A percentile compares a stretch with the other conserved stretches of the same genome.
phyloP scores from a whole-genome alignment of 92 coral and sea anemone genomes.

The Epizoanthus illoricatus region DNA sequence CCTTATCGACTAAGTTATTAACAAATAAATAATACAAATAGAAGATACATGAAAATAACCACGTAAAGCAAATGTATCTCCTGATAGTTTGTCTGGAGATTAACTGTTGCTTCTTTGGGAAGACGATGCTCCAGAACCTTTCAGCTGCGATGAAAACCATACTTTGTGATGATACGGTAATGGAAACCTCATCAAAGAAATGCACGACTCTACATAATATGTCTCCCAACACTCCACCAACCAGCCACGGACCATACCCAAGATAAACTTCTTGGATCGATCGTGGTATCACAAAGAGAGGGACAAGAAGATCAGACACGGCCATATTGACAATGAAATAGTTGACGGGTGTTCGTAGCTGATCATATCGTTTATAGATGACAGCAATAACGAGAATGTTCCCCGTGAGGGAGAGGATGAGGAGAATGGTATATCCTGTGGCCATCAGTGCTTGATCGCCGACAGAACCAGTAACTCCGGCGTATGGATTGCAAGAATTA shows the following conservation, averaged over 20 bases:
- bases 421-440: not conserved
- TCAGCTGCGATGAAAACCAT: not conserved
- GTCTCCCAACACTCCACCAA: not conserved
- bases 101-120: not conserved
- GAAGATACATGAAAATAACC: not conserved
- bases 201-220: not conserved
- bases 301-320: not conserved
- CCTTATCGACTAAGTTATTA: not conserved
- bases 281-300: not conserved
- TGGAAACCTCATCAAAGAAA: not conserved
- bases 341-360: too few relatives aligned
- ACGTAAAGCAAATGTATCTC: not conserved
- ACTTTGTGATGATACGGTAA: too few relatives aligned
- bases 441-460: not conserved
- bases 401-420: not conserved
- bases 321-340: not conserved
- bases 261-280: not conserved
- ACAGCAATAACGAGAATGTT: not conserved
- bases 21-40: not conserved
- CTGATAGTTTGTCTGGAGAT: not conserved
- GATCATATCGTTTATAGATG: not conserved
- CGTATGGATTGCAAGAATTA: too few relatives aligned
- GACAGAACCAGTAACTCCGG: too few relatives aligned
- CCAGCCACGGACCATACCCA: not conserved
- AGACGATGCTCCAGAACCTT: not conserved